phyloP scores from a whole-genome alignment of 2,888 invertebrate genomes.

The Halictus ligatus region DNA sequence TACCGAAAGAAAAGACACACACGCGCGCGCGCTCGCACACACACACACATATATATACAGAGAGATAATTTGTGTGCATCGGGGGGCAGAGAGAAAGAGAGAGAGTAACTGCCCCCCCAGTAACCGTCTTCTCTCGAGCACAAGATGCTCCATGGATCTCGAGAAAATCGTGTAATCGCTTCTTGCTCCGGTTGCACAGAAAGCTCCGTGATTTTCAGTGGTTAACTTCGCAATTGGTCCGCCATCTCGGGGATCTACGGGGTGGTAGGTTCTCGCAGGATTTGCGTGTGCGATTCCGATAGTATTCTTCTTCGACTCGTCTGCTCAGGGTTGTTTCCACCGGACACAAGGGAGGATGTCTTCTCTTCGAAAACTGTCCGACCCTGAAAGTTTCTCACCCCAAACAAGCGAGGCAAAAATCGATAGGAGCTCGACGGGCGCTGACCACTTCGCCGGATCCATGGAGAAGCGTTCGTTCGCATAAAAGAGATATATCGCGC shows the following conservation, averaged over 20 bases:
- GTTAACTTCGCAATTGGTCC: too few relatives aligned
- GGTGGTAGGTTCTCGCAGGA: neutral
- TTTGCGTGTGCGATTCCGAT: neutral
- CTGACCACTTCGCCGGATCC: neutral
- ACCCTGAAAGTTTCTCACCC: neutral
- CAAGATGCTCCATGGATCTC: neutral
- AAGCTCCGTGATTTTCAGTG: too few relatives aligned
- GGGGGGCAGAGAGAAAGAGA: neutral
- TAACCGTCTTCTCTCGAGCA: neutral
- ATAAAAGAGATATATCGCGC: neutral
- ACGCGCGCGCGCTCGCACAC: neutral
- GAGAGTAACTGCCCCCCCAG: neutral
- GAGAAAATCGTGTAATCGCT: neutral
- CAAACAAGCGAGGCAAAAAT: neutral
- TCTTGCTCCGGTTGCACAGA: too few relatives aligned
- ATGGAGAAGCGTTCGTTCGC: neutral
- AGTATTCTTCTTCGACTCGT: constrained; percentile 3
- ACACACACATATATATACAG: neutral
- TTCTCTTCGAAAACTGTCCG: neutral
- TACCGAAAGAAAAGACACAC: neutral
- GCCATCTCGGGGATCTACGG: neutral
- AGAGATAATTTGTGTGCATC: neutral
- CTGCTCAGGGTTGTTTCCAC: neutral
- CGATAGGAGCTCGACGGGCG: neutral
- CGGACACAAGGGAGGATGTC: neutral